phyloP scores from a whole-genome alignment of 2,113 vertebrate species.

The Cardinalis cardinalis region DNA sequence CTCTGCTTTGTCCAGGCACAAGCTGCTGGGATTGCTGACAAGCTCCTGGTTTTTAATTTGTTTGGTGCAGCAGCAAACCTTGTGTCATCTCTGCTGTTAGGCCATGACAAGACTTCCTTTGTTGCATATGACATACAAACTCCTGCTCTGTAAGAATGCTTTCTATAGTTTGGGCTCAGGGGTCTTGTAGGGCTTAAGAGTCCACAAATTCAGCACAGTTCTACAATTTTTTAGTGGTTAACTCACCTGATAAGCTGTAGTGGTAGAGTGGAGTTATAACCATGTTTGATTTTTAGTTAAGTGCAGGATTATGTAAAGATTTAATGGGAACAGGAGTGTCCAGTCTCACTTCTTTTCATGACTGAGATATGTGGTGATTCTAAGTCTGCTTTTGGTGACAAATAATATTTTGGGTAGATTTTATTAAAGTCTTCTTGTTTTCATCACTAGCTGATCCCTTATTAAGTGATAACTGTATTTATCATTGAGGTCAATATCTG shows the following conservation, averaged over 20 bases:
- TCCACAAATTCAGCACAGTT: background rate
- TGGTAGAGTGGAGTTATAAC: background rate
- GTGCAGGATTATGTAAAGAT: background rate
- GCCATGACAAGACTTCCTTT: background rate
- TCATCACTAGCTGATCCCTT: background rate
- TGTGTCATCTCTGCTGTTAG: background rate
- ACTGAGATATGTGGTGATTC: background rate
- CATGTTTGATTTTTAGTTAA: background rate
- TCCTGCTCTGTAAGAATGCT: background rate
- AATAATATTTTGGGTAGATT: background rate
- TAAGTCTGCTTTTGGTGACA: background rate
- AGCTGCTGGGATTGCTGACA: background rate
- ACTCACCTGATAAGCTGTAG: background rate
- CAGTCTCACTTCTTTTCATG: background rate
- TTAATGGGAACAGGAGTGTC: background rate
- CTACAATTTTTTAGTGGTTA: background rate
- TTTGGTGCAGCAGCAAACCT: background rate
- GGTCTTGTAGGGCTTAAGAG: background rate
- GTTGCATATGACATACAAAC: background rate
- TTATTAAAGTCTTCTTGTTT: background rate
- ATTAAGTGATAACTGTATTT: background rate
- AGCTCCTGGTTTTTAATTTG: background rate
- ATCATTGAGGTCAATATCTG: background rate
- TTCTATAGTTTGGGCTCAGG: background rate
- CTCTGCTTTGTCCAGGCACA: fast-evolving